Evolutionary conservation across 2,797 vertebrate genomes (phyloP).

Genomic region (Thalassophryne amazonica): DNA sequence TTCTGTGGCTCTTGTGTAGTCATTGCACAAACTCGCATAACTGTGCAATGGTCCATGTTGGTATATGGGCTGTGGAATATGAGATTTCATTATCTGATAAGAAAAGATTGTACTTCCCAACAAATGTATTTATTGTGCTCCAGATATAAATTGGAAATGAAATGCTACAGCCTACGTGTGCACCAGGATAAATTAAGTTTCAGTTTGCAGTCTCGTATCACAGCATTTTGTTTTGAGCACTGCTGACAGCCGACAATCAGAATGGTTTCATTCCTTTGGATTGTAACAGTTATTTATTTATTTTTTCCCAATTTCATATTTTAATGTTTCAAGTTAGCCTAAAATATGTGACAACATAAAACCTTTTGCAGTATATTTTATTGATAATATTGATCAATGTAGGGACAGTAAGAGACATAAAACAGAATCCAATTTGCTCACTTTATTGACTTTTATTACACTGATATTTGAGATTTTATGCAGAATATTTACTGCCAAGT

Average conservation of each 20-base stretch:
- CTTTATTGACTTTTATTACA: neutral
- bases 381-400: too few relatives aligned
- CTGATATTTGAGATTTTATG: slow-evolving; percentile 1
- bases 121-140: slow-evolving; percentile 56
- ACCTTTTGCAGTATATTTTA: too few relatives aligned
- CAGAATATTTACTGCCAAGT: neutral
- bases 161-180: slow-evolving; percentile 21
- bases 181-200: slow-evolving; percentile 15
- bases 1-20: slow-evolving; percentile 20
- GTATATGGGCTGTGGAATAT: slow-evolving; percentile 42
- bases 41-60: slow-evolving; percentile 29
- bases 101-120: slow-evolving; percentile 41
- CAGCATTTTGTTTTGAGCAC: neutral
- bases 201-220: slow-evolving; percentile 19
- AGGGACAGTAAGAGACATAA: neutral
- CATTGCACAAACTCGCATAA: slow-evolving; percentile 24
- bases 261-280: too few relatives aligned
- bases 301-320: neutral
- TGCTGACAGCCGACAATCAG: neutral
- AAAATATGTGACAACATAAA: neutral
- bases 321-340: neutral
- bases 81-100: slow-evolving; percentile 73
- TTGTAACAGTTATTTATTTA: slow-evolving; percentile 5
- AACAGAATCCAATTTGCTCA: neutral
- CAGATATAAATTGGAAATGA: slow-evolving; percentile 45